Evolutionary conservation across 2,888 invertebrate species (phyloP), one percentile per base, ranked within the genome.

Genomic region (Pilophorus perplexus): DNA sequence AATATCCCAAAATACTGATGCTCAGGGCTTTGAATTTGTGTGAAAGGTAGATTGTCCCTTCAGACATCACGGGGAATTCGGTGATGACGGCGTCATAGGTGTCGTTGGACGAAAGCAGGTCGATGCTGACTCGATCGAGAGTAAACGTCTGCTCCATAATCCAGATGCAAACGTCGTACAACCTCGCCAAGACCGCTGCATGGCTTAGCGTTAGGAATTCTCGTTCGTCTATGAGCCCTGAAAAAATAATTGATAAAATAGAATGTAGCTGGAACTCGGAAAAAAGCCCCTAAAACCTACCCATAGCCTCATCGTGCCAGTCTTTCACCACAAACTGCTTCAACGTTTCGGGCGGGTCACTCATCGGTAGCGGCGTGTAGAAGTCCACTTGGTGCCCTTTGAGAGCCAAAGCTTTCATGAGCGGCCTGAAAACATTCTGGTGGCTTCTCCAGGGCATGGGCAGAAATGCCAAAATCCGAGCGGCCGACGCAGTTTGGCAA

Each of bases 391-490:
- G 25, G 25, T 73, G 73, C 6, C 72, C 73, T 33, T 68, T 44
- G 2, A 12, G 38, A 16, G 72, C 71, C 44, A 73, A 62, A 42
- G 62, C 71, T 10, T 66, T 60, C 14, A 69, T 28, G 6, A 73
- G 25, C 2, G 71, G 70, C 2, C 67, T 65, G 38, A 68, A 69
- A 8, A 69, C 66, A n/a, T 66, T 57, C 38, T 71, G 69, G 54
- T 72, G 73, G 55, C 73, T 73, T 52, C 55, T 67, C 27, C 68
- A 68, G 1, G 69, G 65, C 8, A 68, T 50, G 2, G 73, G 72
- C 33, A 72, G 69, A 27, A 72, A 68, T 10, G 62, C 71, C 5
- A 73, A 65, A 46, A 72, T 72, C 16, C 55, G 44, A 1, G 67
- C 52, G 16, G 38, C 54, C 22, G 62, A 62, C n/a, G 62, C 18